Conservation (phyloP, 2,797 vertebrate species). For the Ptychadena robeensis region DNA sequence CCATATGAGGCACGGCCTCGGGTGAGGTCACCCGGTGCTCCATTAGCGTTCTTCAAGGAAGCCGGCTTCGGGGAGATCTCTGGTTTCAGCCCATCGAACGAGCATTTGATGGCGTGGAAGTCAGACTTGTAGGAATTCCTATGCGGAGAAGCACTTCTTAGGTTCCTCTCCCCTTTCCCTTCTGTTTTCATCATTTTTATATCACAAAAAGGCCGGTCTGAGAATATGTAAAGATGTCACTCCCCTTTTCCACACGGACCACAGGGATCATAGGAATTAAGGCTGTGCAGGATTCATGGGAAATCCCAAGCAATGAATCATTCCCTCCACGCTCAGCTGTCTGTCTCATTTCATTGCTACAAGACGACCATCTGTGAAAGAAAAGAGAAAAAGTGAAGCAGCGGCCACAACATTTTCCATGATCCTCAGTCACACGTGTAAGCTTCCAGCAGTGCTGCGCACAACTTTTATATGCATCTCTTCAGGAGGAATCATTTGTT, state of each 20-base stretch:
- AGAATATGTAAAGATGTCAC: conserved; percentile 9
- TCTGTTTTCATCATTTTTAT: conserved; percentile 88
- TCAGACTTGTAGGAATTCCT: conserved; percentile 92
- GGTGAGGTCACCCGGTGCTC: conserved; percentile 69
- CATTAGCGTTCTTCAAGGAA: conserved; percentile 76
- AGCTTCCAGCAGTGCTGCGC: not conserved
- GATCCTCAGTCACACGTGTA: not conserved
- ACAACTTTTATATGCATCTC: not conserved
- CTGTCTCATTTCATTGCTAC: conserved; percentile 47
- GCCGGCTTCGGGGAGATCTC: conserved; percentile 82
- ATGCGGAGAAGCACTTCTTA: conserved; percentile 91
- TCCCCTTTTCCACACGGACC: conserved; percentile 34
- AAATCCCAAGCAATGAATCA: conserved; percentile 52
- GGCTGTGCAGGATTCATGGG: conserved; percentile 31
- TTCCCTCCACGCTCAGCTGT: conserved; percentile 41
- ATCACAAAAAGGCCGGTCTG: conserved; percentile 1
- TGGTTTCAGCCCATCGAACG: conserved; percentile 87
- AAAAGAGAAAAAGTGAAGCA: conserved; percentile 23
- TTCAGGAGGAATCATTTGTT: not conserved
- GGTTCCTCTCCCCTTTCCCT: conserved; percentile 86
- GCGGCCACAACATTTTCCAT: conserved; percentile 32
- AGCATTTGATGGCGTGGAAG: conserved; percentile 92
- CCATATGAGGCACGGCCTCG: conserved; percentile 79
- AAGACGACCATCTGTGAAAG: conserved; percentile 68
- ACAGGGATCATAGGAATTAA: conserved; percentile 35